These are phyloP conservation scores for Hymenopus coronatus DNA, from an alignment of 2,888 invertebrate genomes.

Conservation along the genomic window DNA sequence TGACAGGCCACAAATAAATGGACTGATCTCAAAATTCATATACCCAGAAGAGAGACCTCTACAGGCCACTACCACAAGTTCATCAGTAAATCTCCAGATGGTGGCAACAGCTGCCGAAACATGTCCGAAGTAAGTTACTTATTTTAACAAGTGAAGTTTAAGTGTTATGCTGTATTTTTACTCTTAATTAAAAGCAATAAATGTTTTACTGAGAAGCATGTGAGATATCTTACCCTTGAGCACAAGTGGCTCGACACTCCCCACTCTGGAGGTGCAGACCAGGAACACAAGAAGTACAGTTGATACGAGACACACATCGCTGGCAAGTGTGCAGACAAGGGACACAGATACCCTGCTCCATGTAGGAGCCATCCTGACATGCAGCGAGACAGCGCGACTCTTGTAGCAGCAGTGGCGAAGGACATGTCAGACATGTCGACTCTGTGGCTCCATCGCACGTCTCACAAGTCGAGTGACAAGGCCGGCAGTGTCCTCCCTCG, in stretches of 20 bases:
- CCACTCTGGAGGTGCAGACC: constrained; percentile 78
- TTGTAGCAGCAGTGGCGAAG: constrained; percentile 66
- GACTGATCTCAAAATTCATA: no score
- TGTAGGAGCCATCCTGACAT: constrained; percentile 73
- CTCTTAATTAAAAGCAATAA: no score
- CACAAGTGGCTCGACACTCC: constrained; percentile 77
- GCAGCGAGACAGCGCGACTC: constrained; percentile 70
- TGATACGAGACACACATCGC: constrained; percentile 72
- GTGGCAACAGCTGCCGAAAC: no score
- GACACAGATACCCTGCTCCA: constrained; percentile 70
- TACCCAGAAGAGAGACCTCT: no score
- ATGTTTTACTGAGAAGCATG: no score
- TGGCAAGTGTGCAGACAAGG: constrained; percentile 78
- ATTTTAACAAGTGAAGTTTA: no score
- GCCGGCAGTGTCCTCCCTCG: constrained; percentile 66
- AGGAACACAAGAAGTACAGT: constrained; percentile 76
- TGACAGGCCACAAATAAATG: no score
- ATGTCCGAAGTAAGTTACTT: no score
- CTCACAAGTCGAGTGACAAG: constrained; percentile 76
- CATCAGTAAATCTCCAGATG: no score
- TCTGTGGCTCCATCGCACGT: constrained; percentile 78
- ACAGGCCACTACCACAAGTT: no score
- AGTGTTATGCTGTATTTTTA: no score
- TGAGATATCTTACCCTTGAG: constrained; percentile 54
- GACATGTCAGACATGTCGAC: constrained; percentile 69